phyloP scores from a whole-genome alignment of 2,888 invertebrate species.

The Parthenolecanium corni region DNA sequence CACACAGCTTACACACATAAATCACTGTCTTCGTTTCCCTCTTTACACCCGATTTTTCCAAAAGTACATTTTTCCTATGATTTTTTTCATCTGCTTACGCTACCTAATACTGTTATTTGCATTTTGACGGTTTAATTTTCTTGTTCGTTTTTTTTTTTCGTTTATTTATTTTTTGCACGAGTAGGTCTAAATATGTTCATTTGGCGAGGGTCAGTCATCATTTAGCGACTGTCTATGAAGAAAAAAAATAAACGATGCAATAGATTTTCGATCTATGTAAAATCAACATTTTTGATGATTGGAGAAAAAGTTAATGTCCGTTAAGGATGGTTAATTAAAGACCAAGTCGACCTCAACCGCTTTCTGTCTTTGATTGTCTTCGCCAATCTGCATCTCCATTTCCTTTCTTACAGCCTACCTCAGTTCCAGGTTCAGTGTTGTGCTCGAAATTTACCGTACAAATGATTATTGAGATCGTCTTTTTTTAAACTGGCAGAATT shows the following conservation, averaged over 20 bases:
- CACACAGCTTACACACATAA: not conserved
- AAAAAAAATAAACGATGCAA: not conserved
- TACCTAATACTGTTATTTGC: not conserved
- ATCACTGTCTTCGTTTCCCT: not conserved
- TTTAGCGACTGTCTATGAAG: not conserved
- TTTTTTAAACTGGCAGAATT: not conserved
- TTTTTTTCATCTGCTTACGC: not conserved
- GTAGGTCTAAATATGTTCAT: not conserved
- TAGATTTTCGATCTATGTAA: not conserved
- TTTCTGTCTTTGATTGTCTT: not conserved
- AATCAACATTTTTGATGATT: not conserved
- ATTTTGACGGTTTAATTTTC: too few relatives aligned
- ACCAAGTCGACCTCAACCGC: constrained; percentile 1
- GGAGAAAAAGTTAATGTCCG: not conserved
- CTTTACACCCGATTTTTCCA: not conserved
- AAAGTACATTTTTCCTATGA: not conserved
- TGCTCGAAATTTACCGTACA: not conserved
- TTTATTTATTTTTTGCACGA: not conserved
- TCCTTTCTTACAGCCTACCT: not conserved
- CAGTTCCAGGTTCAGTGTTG: not conserved
- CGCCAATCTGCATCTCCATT: too few relatives aligned
- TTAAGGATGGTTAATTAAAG: constrained; percentile 5
- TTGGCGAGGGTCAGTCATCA: not conserved
- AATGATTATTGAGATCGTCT: not conserved
- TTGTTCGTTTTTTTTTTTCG: not conserved